Evolutionary conservation across 2,113 vertebrate species (phyloP).

Genomic region (Lates calcarifer): DNA sequence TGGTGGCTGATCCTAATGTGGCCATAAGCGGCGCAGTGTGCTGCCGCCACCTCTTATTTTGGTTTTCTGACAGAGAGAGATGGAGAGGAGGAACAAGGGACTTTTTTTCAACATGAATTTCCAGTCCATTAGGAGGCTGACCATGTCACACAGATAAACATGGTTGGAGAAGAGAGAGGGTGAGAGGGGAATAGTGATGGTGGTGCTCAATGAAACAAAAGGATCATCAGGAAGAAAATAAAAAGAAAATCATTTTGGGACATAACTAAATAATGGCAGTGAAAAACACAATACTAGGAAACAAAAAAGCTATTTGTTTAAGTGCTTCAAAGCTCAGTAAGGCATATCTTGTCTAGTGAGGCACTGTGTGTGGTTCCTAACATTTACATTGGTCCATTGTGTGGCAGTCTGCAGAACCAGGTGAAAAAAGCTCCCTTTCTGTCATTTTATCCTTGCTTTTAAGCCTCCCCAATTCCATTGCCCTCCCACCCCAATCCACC

Average conservation of each 20-base stretch:
- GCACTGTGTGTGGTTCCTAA: slow-evolving; percentile 37
- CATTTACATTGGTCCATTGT: slow-evolving; percentile 62
- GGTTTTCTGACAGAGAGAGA: slow-evolving; percentile 63
- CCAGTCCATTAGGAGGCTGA: slow-evolving; percentile 77
- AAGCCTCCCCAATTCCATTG: slow-evolving; percentile 52
- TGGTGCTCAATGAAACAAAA: slow-evolving; percentile 20
- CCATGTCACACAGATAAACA: slow-evolving; percentile 66
- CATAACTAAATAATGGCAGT: slow-evolving; percentile 27
- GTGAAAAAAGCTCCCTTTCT: slow-evolving; percentile 49
- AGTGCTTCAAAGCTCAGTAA: slow-evolving; percentile 17
- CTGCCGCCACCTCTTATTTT: slow-evolving; percentile 75
- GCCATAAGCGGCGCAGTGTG: slow-evolving; percentile 71
- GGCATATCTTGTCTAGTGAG: neutral
- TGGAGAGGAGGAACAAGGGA: slow-evolving; percentile 34
- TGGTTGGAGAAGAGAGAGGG: slow-evolving; percentile 6
- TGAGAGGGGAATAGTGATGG: slow-evolving; percentile 9
- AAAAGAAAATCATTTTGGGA: slow-evolving; percentile 32
- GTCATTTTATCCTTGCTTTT: slow-evolving; percentile 78
- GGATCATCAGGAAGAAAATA: slow-evolving; percentile 27
- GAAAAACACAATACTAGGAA: slow-evolving; percentile 7
- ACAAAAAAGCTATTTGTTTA: slow-evolving; percentile 24
- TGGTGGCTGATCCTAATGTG: slow-evolving; percentile 76
- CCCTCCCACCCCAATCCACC: slow-evolving; percentile 41
- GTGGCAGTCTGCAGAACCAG: slow-evolving; percentile 39
- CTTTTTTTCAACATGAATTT: slow-evolving; percentile 65